phyloP scores from a whole-genome alignment of 2,113 vertebrate species.

The Cacatua alba region DNA sequence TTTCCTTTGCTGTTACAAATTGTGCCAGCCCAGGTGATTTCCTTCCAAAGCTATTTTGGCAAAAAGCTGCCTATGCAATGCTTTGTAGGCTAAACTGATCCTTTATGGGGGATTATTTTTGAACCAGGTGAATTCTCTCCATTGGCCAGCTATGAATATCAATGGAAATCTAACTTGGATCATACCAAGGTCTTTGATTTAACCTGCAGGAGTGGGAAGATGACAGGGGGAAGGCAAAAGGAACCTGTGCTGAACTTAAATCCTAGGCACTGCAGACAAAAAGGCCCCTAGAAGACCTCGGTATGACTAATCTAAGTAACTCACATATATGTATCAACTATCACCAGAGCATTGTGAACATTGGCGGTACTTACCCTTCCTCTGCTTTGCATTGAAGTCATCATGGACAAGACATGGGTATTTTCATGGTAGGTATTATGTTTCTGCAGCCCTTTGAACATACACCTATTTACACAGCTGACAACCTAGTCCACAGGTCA shows the following conservation, averaged over 20 bases:
- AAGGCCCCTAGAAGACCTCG: background rate
- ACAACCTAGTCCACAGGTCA: background rate
- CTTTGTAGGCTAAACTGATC: background rate
- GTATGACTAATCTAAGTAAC: background rate
- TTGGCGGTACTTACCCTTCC: accelerated
- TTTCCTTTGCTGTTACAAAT: background rate
- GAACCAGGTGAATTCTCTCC: background rate
- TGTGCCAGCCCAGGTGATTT: background rate
- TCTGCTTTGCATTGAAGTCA: background rate
- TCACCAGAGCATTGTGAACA: background rate
- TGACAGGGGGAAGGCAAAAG: background rate
- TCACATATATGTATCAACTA: background rate
- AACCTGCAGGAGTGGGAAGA: background rate
- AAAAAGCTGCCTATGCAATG: background rate
- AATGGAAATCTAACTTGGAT: background rate
- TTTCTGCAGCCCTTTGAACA: background rate
- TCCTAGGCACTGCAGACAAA: background rate
- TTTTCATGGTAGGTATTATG: background rate
- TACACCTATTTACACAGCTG: background rate
- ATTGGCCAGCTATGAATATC: background rate
- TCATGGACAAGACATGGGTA: background rate
- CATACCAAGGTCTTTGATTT: background rate
- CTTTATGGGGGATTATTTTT: background rate
- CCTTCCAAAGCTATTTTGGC: background rate
- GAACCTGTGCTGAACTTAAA: background rate